A percentile compares a stretch with the other conserved stretches of the same genome.
Evolutionary conservation across 2,113 vertebrate species (phyloP).

Genomic region (Alethe diademata): DNA sequence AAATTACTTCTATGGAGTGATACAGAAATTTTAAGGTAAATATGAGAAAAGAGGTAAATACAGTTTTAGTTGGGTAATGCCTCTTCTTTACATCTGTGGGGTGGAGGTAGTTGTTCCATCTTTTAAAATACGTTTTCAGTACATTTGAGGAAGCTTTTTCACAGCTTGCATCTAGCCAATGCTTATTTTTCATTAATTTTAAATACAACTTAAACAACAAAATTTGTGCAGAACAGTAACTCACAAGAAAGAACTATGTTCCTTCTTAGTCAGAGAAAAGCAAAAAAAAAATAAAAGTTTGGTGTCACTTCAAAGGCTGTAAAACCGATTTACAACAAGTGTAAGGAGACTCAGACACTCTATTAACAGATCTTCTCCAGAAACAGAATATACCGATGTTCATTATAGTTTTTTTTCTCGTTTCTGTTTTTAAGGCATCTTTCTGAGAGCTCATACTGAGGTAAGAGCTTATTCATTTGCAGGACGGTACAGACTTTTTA

Average conservation of each 20-base stretch:
- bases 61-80: not conserved
- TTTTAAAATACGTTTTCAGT: not conserved
- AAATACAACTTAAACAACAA: not conserved
- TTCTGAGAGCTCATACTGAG: constrained; percentile 1
- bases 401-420: not conserved
- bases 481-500: constrained; percentile 6
- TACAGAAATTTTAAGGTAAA: not conserved
- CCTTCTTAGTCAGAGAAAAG: not conserved
- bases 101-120: not conserved
- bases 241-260: not conserved
- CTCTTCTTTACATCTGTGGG: not conserved
- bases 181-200: not conserved
- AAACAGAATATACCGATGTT: not conserved
- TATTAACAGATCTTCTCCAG: not conserved
- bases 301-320: not conserved
- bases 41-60: not conserved
- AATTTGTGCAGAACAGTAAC: not conserved
- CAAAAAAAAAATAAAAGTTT: not conserved
- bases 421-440: constrained; percentile 15
- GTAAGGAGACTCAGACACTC: not conserved
- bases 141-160: not conserved
- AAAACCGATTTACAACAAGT: not conserved
- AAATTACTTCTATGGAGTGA: not conserved
- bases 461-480: constrained; percentile 50
- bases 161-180: not conserved